phyloP scores from a whole-genome alignment of 2,797 vertebrate genomes.

The Borostomias antarcticus region DNA sequence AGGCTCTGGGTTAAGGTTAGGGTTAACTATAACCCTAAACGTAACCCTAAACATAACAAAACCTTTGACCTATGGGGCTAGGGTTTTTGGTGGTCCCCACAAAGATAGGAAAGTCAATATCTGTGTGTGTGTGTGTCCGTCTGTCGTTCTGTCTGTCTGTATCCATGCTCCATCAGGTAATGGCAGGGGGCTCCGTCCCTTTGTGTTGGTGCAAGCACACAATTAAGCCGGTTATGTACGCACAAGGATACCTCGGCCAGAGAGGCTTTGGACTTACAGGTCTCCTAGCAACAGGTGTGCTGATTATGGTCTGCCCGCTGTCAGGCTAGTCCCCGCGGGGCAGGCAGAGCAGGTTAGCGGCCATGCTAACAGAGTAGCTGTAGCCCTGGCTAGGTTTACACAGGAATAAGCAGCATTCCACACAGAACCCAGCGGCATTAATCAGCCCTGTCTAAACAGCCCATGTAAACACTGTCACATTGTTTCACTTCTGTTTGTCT shows the following conservation, averaged over 20 bases:
- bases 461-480: conserved; percentile 59
- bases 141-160: conserved; percentile 22
- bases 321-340: conserved; percentile 44
- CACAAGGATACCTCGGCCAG: conserved; percentile 79
- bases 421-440: conserved; percentile 44
- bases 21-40: no score
- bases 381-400: background rate
- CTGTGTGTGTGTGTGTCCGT: background rate
- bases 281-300: conserved; percentile 86
- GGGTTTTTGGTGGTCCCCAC: no score
- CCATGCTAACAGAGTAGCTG: background rate
- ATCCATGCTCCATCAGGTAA: conserved; percentile 50
- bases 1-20: no score
- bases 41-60: no score
- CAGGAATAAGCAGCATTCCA: conserved; percentile 50
- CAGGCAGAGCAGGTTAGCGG: background rate
- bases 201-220: conserved; percentile 73
- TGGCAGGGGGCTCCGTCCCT: conserved; percentile 68
- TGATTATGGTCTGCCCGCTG: conserved; percentile 69
- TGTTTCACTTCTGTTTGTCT: conserved; percentile 58
- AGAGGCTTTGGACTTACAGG: conserved; percentile 82
- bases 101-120: no score
- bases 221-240: conserved; percentile 85
- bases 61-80: no score
- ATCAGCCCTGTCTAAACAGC: conserved; percentile 61